These are phyloP conservation scores for Conger conger DNA, from an alignment of 2,113 vertebrate species.

Conservation along the genomic window DNA sequence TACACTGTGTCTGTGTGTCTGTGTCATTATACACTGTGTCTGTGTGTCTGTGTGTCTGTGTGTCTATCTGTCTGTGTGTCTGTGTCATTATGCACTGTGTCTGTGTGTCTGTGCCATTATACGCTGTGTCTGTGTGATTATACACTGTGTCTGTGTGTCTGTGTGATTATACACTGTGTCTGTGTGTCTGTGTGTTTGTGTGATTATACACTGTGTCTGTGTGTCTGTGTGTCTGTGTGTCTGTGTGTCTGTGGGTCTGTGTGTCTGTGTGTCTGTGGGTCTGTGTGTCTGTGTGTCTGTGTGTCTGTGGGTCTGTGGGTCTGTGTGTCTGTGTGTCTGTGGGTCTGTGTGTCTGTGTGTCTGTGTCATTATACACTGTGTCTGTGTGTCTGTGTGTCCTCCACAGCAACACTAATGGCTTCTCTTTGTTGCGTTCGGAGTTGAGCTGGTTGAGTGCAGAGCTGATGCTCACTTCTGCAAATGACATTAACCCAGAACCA, in stretches of 20 bases:
- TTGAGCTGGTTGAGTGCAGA: conserved; percentile 57
- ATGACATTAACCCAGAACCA: conserved; percentile 67
- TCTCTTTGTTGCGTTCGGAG: conserved; percentile 43
- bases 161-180: no score
- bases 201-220: no score
- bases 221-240: conserved; percentile 42
- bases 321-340: conserved; percentile 46
- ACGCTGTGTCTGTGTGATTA: no score
- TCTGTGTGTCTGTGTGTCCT: conserved; percentile 47
- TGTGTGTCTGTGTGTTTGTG: conserved; percentile 46
- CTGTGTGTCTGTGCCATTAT: no score
- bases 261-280: no score
- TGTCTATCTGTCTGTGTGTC: conserved; percentile 43
- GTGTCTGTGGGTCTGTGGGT: no score
- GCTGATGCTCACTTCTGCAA: conserved; percentile 62
- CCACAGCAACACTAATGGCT: conserved; percentile 43
- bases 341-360: conserved; percentile 46
- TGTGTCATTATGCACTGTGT: no score
- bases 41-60: conserved; percentile 48
- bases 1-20: conserved; percentile 46
- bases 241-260: no score
- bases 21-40: no score
- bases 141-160: no score
- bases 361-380: conserved; percentile 64
- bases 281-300: conserved; percentile 49